A percentile compares a stretch with the other conserved stretches of the same genome.
These are phyloP conservation scores for Phyto melanocephala DNA, from an alignment of 2,888 invertebrate species.

Conservation along the genomic window DNA sequence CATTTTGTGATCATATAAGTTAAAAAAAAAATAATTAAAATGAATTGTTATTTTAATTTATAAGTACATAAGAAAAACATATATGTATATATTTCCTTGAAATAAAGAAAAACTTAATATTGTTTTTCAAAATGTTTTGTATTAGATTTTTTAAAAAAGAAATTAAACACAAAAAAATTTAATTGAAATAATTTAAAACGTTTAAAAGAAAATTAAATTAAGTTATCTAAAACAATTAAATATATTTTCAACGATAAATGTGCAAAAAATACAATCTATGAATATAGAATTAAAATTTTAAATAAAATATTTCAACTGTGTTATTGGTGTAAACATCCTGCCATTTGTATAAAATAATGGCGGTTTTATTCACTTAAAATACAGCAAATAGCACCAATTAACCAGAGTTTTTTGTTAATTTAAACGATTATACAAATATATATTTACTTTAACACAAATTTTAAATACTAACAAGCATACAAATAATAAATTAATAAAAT, in stretches of 20 bases:
- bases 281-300: background rate
- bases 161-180: background rate
- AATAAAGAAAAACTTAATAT: too few relatives aligned
- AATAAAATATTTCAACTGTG: background rate
- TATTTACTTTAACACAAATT: background rate
- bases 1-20: too few relatives aligned
- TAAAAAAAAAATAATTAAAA: too few relatives aligned
- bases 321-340: slow-evolving; percentile 12
- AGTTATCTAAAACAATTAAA: background rate
- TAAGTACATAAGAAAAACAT: too few relatives aligned
- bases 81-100: too few relatives aligned
- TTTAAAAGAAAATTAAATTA: background rate
- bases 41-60: too few relatives aligned
- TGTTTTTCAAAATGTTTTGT: too few relatives aligned
- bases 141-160: too few relatives aligned
- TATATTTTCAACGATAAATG: background rate
- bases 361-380: background rate
- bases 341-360: background rate
- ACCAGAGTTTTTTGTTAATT: background rate
- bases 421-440: slow-evolving; percentile 34
- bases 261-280: background rate
- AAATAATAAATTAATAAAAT: background rate
- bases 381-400: background rate
- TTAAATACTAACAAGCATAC: background rate
- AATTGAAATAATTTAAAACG: too few relatives aligned